Percentiles rank a stretch among this genome's conserved stretches.
phyloP scores from a whole-genome alignment of 1,140 invertebrate genomes.

The Melipona quadrifasciata region DNA sequence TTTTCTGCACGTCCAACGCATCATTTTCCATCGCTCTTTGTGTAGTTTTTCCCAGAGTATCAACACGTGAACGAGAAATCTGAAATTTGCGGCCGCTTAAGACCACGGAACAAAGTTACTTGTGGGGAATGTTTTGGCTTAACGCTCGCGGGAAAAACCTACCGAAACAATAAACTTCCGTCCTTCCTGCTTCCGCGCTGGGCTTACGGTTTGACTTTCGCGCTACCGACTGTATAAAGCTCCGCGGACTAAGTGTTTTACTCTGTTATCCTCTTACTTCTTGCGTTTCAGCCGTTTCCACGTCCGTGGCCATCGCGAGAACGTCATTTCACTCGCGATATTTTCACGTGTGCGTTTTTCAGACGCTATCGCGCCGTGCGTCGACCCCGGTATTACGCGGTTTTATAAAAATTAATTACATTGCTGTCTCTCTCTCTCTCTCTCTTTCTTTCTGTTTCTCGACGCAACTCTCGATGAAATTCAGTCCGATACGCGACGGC shows the following conservation, averaged over 20 bases:
- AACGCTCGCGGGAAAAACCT: constrained; percentile 57
- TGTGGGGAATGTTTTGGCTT: constrained; percentile 41
- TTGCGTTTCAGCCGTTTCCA: constrained; percentile 55
- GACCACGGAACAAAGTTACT: constrained; percentile 26
- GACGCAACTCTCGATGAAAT: background rate
- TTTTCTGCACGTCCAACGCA: background rate
- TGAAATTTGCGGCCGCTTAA: constrained; percentile 37
- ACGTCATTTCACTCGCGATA: constrained; percentile 44
- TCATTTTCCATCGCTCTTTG: background rate
- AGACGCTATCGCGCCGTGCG: background rate
- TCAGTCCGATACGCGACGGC: background rate
- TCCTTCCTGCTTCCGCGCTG: constrained; percentile 52
- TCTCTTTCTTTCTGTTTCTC: no score
- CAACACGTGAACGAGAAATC: constrained; percentile 7
- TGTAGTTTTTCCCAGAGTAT: background rate
- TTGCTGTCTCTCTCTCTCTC: no score
- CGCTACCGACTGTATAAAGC: constrained; percentile 54
- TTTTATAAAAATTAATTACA: background rate
- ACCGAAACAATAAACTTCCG: constrained; percentile 62
- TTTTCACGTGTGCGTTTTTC: constrained; percentile 24
- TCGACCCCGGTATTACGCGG: background rate
- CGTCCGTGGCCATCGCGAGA: constrained; percentile 22
- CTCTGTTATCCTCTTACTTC: constrained; percentile 70
- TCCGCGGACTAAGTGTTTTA: constrained; percentile 68
- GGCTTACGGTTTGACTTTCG: constrained; percentile 68